Evolutionary conservation across 30 jellyfish, hydroid and myxozoan genomes (phyloP).

Genomic region (Aurelia aurita): DNA sequence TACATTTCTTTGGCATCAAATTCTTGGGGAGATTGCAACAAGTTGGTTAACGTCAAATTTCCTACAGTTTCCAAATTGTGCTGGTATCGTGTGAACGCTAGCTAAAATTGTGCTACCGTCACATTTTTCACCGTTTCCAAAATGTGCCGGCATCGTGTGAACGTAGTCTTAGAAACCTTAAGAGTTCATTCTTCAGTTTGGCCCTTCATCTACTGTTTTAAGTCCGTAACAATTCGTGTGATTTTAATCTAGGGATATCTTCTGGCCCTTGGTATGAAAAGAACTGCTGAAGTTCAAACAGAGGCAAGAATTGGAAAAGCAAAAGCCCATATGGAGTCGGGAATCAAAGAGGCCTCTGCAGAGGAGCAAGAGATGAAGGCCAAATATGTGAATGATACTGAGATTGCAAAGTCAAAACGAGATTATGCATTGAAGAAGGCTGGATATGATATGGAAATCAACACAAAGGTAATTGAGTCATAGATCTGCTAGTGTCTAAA

Average conservation of each 20-base stretch:
- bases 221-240: neutral
- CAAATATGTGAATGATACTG: slow-evolving; percentile 77
- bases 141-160: no score
- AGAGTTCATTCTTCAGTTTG: no score
- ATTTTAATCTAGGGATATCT: slow-evolving; percentile 74
- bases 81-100: no score
- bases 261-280: slow-evolving; percentile 85
- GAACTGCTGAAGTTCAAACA: slow-evolving; percentile 92
- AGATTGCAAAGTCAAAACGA: slow-evolving; percentile 84
- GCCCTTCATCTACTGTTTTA: no score
- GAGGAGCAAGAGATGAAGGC: slow-evolving; percentile 91
- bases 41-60: no score
- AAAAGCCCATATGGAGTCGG: slow-evolving; percentile 92
- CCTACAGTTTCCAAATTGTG: no score
- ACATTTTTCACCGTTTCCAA: no score
- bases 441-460: slow-evolving; percentile 87
- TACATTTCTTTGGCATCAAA: no score
- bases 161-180: no score
- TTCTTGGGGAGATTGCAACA: no score
- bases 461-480: slow-evolving; percentile 68
- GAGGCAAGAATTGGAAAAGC: slow-evolving; percentile 97
- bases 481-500: no score
- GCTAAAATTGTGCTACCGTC: no score
- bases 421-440: slow-evolving; percentile 88
- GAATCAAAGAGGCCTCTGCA: slow-evolving; percentile 94